Evolutionary conservation across 2,888 invertebrate species (phyloP).

Genomic region (Leptura quadrifasciata): DNA sequence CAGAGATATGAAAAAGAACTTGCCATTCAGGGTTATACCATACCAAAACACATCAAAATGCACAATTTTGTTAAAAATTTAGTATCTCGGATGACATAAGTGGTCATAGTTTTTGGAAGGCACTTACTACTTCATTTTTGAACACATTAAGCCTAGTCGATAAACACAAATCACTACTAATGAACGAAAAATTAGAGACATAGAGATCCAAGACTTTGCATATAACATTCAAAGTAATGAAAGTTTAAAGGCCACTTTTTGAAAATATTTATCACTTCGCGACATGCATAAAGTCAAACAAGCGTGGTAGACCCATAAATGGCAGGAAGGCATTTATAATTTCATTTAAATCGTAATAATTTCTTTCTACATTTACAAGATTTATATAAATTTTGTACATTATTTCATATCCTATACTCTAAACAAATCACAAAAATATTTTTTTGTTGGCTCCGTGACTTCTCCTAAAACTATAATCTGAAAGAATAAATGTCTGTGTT

Average conservation of each 20-base stretch:
- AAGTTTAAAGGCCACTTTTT: conserved; percentile 74
- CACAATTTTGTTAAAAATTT: conserved; percentile 72
- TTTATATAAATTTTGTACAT: conserved; percentile 76
- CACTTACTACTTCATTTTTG: conserved; percentile 87
- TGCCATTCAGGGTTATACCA: conserved; percentile 89
- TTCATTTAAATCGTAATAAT: conserved; percentile 73
- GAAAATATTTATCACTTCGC: conserved; percentile 72
- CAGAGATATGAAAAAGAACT: conserved; percentile 75
- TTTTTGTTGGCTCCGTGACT: conserved; percentile 72
- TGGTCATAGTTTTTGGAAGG: conserved; percentile 85
- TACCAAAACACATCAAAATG: conserved; percentile 74
- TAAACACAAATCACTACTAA: conserved; percentile 61
- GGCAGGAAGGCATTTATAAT: conserved; percentile 80
- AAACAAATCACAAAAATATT: conserved; percentile 76
- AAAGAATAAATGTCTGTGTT: conserved; percentile 65
- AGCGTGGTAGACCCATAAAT: conserved; percentile 77
- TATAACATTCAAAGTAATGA: conserved; percentile 64
- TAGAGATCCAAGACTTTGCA: conserved; percentile 63
- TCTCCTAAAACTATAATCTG: conserved; percentile 61
- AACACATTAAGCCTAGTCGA: conserved; percentile 85
- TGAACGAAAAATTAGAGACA: conserved; percentile 44
- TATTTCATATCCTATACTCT: conserved; percentile 73
- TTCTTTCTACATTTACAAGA: conserved; percentile 73
- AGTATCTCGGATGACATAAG: conserved; percentile 73
- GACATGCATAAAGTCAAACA: conserved; percentile 71